These are phyloP conservation scores for Rotaria macrura DNA, from an alignment of 2,888 invertebrate species.

Conservation along the genomic window DNA sequence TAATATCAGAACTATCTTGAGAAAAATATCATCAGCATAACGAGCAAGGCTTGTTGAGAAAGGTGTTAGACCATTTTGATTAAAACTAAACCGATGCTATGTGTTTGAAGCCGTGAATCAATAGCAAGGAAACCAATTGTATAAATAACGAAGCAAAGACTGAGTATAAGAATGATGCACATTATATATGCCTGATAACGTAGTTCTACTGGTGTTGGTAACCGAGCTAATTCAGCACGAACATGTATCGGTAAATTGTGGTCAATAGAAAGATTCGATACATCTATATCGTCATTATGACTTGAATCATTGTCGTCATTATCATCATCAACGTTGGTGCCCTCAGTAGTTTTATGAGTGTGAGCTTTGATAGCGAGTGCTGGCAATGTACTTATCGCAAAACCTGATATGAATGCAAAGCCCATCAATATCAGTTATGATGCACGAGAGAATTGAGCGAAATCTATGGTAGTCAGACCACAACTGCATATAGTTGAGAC, in stretches of 20 bases:
- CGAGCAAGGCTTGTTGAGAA: background rate
- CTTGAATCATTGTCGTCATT: background rate
- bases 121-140: background rate
- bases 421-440: background rate
- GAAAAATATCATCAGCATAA: background rate
- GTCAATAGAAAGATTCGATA: background rate
- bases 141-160: background rate
- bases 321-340: background rate
- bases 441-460: background rate
- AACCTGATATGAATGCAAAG: background rate
- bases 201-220: background rate
- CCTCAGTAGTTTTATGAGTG: background rate
- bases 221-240: background rate
- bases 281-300: no score
- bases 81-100: background rate
- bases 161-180: background rate
- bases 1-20: background rate
- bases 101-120: background rate
- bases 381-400: background rate
- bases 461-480: background rate
- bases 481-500: background rate
- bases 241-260: background rate
- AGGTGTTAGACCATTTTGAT: slow-evolving; percentile 4
- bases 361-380: background rate
- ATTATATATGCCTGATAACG: background rate